Percentiles rank a stretch among this genome's conserved stretches.
Conservation (phyloP, 2,113 vertebrate species). For the Piaya cayana region DNA sequence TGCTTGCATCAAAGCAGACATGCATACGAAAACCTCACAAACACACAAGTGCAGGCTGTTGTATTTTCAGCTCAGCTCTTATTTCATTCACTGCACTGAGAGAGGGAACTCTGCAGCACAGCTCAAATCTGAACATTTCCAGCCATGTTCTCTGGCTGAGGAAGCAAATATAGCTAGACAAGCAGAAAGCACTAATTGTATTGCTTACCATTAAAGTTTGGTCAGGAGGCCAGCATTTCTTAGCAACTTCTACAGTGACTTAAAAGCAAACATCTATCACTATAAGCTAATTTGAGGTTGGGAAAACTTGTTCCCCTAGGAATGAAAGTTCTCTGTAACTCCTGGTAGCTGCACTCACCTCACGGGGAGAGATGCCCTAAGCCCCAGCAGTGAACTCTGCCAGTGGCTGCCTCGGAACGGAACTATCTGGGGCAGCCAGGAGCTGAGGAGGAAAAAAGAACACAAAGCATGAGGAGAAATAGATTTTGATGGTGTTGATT, state of each 20-base stretch:
- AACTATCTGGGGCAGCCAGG: slow-evolving; percentile 44
- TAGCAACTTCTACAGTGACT: background rate
- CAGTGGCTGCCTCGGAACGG: slow-evolving; percentile 74
- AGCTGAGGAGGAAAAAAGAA: slow-evolving; percentile 53
- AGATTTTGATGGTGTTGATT: fast-evolving
- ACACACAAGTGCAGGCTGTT: fast-evolving
- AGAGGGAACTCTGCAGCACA: background rate
- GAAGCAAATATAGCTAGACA: background rate
- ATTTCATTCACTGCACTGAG: background rate
- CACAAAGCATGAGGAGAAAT: background rate
- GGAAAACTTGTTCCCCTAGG: background rate
- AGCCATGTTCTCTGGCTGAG: fast-evolving
- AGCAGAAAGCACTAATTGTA: fast-evolving
- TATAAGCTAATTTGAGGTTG: background rate
- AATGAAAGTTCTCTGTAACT: background rate
- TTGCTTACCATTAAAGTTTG: background rate
- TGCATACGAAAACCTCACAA: background rate
- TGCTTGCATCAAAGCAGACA: background rate
- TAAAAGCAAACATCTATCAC: background rate
- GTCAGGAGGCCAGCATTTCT: background rate
- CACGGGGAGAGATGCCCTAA: slow-evolving; percentile 80
- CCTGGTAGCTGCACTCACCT: slow-evolving; percentile 73
- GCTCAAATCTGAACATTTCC: background rate
- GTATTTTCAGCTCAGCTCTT: background rate
- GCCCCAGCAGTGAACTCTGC: slow-evolving; percentile 77